Evolutionary conservation across 2,797 vertebrate species (phyloP).

Genomic region (Babyrousa celebensis): DNA sequence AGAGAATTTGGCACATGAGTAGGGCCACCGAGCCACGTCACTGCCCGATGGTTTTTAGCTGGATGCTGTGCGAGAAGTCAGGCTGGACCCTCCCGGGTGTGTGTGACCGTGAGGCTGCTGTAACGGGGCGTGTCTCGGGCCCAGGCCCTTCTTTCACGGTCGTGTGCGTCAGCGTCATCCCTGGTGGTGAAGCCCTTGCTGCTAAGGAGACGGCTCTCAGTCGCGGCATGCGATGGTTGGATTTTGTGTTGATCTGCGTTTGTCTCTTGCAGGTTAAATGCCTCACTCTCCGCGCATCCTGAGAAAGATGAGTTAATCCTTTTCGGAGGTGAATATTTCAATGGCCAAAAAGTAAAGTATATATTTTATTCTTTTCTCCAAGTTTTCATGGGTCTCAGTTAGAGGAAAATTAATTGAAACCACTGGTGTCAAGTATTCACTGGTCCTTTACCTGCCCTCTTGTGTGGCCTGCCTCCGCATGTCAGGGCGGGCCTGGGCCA

Average conservation of each 20-base stretch:
- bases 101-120: neutral
- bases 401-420: constrained; percentile 72
- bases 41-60: neutral
- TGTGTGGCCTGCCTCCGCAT: constrained; percentile 36
- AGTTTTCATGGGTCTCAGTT: constrained; percentile 78
- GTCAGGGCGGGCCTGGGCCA: constrained; percentile 64
- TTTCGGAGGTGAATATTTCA: constrained; percentile 99
- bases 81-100: neutral
- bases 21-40: neutral
- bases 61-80: no score
- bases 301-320: constrained; percentile 98
- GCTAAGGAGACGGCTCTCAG: no score
- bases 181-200: neutral
- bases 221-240: accelerated
- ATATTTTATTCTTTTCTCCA: constrained; percentile 77
- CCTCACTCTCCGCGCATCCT: constrained; percentile 95
- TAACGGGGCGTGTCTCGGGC: neutral
- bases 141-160: neutral
- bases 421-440: constrained; percentile 76
- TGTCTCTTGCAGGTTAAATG: constrained; percentile 93
- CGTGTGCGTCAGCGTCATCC: no score
- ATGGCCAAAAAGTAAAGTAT: constrained; percentile 97
- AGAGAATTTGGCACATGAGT: neutral
- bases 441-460: constrained; percentile 76
- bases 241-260: neutral